These are phyloP conservation scores for Tiphia femorata DNA, from an alignment of 2,888 invertebrate genomes.

Conservation along the genomic window DNA sequence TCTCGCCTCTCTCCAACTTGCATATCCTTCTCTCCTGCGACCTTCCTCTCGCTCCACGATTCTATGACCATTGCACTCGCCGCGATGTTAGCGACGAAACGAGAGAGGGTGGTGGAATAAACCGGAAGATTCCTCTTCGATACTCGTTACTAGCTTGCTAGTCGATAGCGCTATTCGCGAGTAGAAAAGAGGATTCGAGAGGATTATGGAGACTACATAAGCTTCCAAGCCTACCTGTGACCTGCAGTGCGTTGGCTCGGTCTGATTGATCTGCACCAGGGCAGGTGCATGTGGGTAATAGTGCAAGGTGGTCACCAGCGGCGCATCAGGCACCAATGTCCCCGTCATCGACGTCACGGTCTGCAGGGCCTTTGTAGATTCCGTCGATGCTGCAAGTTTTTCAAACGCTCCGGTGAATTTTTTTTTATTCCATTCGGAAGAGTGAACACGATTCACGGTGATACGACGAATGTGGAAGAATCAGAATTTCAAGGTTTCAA, in stretches of 20 bases:
- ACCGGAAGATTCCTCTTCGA: not conserved
- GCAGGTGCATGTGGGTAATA: conserved; percentile 65
- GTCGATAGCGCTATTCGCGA: too few relatives aligned
- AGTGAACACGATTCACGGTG: too few relatives aligned
- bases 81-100: not conserved
- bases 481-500: too few relatives aligned
- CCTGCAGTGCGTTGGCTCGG: conserved; percentile 62
- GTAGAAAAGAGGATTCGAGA: not conserved
- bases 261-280: conserved; percentile 62
- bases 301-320: conserved; percentile 62
- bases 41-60: not conserved
- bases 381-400: conserved; percentile 55
- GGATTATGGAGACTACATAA: too few relatives aligned
- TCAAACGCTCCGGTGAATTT: too few relatives aligned
- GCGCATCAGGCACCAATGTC: conserved; percentile 58
- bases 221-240: conserved; percentile 54
- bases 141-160: too few relatives aligned
- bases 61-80: not conserved
- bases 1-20: conserved; percentile 13
- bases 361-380: conserved; percentile 62
- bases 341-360: conserved; percentile 63
- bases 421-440: too few relatives aligned
- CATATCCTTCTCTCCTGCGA: not conserved
- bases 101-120: not conserved
- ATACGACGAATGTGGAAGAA: too few relatives aligned